A percentile compares a stretch with the other conserved stretches of the same genome.
These are phyloP conservation scores for Siphamia tubifer DNA, from an alignment of 2,113 vertebrate species.

Conservation along the genomic window DNA sequence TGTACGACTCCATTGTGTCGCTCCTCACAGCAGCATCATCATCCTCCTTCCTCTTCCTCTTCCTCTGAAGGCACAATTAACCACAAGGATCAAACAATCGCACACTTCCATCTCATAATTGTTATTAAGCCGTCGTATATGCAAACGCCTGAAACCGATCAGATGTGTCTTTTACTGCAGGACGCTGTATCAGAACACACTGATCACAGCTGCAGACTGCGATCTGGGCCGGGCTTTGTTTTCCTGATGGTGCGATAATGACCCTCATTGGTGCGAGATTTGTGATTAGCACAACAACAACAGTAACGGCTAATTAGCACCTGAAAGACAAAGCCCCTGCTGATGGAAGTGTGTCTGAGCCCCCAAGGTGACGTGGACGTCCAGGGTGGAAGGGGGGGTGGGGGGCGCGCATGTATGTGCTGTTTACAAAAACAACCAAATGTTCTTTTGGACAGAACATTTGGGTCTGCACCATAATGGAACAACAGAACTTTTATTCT, in stretches of 20 bases:
- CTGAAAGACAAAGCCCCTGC: slow-evolving; percentile 67
- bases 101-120: slow-evolving; percentile 55
- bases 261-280: slow-evolving; percentile 69
- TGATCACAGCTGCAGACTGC: slow-evolving; percentile 27
- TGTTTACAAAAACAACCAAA: no score
- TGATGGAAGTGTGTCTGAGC: slow-evolving; percentile 66
- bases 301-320: slow-evolving; percentile 78
- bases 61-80: slow-evolving; percentile 53
- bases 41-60: no score
- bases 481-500: no score
- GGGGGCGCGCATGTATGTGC: no score
- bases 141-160: slow-evolving; percentile 61
- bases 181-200: slow-evolving; percentile 40
- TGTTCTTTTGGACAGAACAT: no score
- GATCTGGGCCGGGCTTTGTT: slow-evolving; percentile 42
- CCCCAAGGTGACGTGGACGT: slow-evolving; percentile 36
- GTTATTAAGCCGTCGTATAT: slow-evolving; percentile 58
- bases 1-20: slow-evolving; percentile 19
- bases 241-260: slow-evolving; percentile 70
- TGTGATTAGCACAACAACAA: slow-evolving; percentile 75
- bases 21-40: slow-evolving; percentile 33
- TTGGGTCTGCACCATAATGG: no score
- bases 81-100: slow-evolving; percentile 48
- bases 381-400: no score
- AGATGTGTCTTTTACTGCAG: slow-evolving; percentile 49